Evolutionary conservation across 2,888 invertebrate species (phyloP), one percentile per base, ranked within the genome.

Genomic region (Argyra leucocephala): DNA sequence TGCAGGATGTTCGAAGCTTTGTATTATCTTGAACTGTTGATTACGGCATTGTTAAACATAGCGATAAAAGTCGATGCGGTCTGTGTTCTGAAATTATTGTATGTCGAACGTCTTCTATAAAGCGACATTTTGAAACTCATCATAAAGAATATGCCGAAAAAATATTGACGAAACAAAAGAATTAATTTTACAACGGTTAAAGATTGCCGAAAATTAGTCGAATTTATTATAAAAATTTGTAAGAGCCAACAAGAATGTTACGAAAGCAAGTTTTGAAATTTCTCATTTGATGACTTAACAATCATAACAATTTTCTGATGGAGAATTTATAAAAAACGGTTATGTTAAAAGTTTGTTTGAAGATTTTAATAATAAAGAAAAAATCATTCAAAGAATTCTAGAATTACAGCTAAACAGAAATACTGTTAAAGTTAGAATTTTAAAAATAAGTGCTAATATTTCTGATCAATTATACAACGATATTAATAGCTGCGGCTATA

Each of bases 291-390:
- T 61, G 4, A 26, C 26, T 15, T 26, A 26, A 26, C 24, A 23
- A 4, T n/a, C n/a, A n/a, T n/a, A n/a, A n/a, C n/a, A n/a, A n/a
- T 61, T 61, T 60, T 23, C 60, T 23, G 60, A 60, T 18, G 60
- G 60, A 12, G 24, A 24, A 18, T 60, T 60, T 60, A 24, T 60
- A 9, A 60, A 60, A 60, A 60, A 1, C 12, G 24, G 10, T 23
- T 18, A 9, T 3, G 12, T 60, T 24, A 23, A 60, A 60, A 23
- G 22, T 60, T 23, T 60, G 22, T 60, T 60, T 24, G 18, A 60
- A 23, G 60, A 60, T 60, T 60, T 60, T 24, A 23, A 22, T 23
- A 60, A 60, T 60, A 60, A 60, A 24, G 24, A 60, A 12, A 60
- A 60, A 24, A 60, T 60, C 12, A 24, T 60, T 24, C 60, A 60